These are phyloP conservation scores for Pollenia griseotomentosa DNA, from an alignment of 2,888 invertebrate species.

Conservation along the genomic window DNA sequence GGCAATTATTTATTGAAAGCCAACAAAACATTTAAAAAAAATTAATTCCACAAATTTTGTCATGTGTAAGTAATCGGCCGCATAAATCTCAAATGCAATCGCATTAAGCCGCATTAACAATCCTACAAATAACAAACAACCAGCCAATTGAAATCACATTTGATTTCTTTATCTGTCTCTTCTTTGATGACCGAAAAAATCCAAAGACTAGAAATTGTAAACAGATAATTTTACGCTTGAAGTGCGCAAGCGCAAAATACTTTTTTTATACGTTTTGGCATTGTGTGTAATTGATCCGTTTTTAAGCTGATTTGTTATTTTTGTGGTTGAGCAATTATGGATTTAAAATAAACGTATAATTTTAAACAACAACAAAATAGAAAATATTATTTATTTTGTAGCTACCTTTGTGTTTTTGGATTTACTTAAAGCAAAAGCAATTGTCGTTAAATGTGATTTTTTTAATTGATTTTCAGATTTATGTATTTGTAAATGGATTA, in stretches of 20 bases:
- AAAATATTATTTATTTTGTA: not conserved
- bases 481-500: too few relatives aligned
- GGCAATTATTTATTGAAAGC: slow-evolving; percentile 28
- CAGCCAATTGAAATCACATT: slow-evolving; percentile 60
- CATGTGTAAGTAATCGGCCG: slow-evolving; percentile 62
- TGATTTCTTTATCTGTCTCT: slow-evolving; percentile 17
- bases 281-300: slow-evolving; percentile 66
- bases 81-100: slow-evolving; percentile 68
- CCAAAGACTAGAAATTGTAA: slow-evolving; percentile 38
- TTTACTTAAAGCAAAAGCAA: not conserved
- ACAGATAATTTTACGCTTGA: slow-evolving; percentile 64
- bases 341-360: slow-evolving; percentile 6
- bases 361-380: slow-evolving; percentile 2
- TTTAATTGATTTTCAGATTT: too few relatives aligned
- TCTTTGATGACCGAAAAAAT: slow-evolving; percentile 25
- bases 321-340: slow-evolving; percentile 44
- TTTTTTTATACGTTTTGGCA: slow-evolving; percentile 5
- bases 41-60: slow-evolving; percentile 55
- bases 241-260: slow-evolving; percentile 65
- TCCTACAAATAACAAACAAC: slow-evolving; percentile 52
- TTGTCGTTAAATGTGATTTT: too few relatives aligned
- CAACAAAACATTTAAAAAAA: slow-evolving; percentile 14
- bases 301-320: slow-evolving; percentile 65
- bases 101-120: slow-evolving; percentile 67
- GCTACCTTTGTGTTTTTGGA: not conserved